Evolutionary conservation across 2,113 vertebrate species (phyloP).

Genomic region (Ginglymostoma cirratum): DNA sequence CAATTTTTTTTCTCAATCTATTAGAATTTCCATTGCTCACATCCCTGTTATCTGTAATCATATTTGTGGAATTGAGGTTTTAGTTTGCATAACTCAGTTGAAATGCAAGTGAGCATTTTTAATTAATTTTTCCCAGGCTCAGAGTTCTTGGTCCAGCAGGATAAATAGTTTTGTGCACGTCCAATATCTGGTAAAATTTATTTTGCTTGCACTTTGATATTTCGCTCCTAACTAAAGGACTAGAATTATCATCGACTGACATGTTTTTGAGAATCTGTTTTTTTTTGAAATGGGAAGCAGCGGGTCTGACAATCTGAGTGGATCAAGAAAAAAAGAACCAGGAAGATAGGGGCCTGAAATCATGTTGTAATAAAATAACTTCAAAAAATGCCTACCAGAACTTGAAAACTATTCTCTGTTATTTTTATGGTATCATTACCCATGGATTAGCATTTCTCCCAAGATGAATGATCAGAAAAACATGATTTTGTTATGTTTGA

Average conservation of each 20-base stretch:
- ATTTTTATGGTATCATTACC: not conserved
- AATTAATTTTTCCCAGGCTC: constrained; percentile 2
- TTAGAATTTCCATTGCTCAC: not conserved
- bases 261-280: not conserved
- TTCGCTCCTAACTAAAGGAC: not conserved
- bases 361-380: not conserved
- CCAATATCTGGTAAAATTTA: not conserved
- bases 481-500: not conserved
- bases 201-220: not conserved
- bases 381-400: not conserved
- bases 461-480: not conserved
- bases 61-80: not conserved
- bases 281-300: not conserved
- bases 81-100: not conserved
- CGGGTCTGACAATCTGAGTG: not conserved
- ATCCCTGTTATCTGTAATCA: not conserved
- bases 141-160: not conserved
- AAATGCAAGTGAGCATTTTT: not conserved
- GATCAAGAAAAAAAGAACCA: not conserved
- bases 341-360: not conserved
- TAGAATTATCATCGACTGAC: not conserved
- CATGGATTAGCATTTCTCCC: not conserved
- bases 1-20: not conserved
- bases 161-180: not conserved
- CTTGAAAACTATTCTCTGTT: not conserved